Conservation (phyloP, 2,797 vertebrate species). For the Danio jaintianensis region DNA sequence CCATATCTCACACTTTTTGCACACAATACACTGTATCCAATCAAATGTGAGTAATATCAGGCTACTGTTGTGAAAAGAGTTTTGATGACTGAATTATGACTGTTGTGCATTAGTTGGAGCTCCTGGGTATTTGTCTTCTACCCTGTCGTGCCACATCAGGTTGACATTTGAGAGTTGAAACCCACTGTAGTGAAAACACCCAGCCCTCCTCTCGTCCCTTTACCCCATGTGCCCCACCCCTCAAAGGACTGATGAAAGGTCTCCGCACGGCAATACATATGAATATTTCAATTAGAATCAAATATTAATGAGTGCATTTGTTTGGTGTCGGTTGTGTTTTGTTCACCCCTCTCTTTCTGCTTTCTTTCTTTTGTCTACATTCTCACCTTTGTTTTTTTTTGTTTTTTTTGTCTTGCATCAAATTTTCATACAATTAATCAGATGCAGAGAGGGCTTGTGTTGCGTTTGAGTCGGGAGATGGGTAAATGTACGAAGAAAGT, state of each 20-base stretch:
- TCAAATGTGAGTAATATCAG: not conserved
- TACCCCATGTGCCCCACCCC: constrained; percentile 62
- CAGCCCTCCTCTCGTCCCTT: constrained; percentile 63
- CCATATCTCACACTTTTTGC: too few species aligned
- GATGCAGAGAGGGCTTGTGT: not conserved
- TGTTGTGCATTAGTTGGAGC: constrained; percentile 75
- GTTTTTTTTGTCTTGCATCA: constrained; percentile 24
- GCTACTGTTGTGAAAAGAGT: not conserved
- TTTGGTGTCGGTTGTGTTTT: constrained; percentile 59
- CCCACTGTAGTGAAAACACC: constrained; percentile 69
- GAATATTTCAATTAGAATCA: constrained; percentile 90
- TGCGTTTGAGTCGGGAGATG: not conserved
- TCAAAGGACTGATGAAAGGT: constrained; percentile 82
- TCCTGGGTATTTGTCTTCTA: constrained; percentile 70
- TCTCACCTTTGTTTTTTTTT: constrained; percentile 36
- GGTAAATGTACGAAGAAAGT: constrained; percentile 18
- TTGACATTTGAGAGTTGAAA: constrained; percentile 72
- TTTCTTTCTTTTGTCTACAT: constrained; percentile 36
- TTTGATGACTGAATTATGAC: constrained; percentile 60
- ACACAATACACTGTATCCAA: too few species aligned
- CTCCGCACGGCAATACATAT: constrained; percentile 83
- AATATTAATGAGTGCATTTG: constrained; percentile 83
- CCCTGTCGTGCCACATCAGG: constrained; percentile 66
- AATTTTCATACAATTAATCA: constrained; percentile 45
- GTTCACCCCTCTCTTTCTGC: constrained; percentile 1